These are phyloP conservation scores for Cryptomyrus ogoouensis DNA, from an alignment of 2,113 vertebrate species.

Conservation along the genomic window DNA sequence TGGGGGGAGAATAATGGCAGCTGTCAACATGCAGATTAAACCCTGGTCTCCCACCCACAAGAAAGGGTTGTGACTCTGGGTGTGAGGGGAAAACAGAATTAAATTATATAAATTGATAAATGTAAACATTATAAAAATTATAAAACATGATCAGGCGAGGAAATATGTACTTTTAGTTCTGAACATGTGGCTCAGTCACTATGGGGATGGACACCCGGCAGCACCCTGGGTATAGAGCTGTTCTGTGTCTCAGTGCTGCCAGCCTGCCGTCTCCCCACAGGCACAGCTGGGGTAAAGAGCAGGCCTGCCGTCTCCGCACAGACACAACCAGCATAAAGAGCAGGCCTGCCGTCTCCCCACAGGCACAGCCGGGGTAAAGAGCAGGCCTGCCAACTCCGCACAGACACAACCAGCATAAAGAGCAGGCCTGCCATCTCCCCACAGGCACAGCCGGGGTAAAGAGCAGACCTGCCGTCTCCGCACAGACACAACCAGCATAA, in stretches of 20 bases:
- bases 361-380: not conserved
- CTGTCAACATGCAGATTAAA: not conserved
- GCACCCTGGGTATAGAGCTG: not conserved
- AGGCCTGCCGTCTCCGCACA: not conserved
- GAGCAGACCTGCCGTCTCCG: no score
- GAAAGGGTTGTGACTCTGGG: not conserved
- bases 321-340: not conserved
- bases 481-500: accelerated
- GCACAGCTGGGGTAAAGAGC: not conserved
- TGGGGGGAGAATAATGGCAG: not conserved
- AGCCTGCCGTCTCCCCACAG: not conserved
- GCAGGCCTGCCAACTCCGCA: not conserved
- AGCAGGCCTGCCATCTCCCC: not conserved
- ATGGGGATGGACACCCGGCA: not conserved
- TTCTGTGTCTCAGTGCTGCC: no score
- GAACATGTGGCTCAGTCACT: not conserved
- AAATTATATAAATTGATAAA: not conserved
- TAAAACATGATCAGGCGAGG: not conserved
- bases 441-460: not conserved
- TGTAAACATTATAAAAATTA: not conserved
- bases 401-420: not conserved
- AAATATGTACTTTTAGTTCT: not conserved
- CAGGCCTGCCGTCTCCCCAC: not conserved
- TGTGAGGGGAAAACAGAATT: not conserved
- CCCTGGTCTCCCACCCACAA: not conserved